Percentiles rank a stretch among this genome's conserved stretches.
phyloP scores from a whole-genome alignment of 2,797 vertebrate genomes.

The Eulemur mongoz region DNA sequence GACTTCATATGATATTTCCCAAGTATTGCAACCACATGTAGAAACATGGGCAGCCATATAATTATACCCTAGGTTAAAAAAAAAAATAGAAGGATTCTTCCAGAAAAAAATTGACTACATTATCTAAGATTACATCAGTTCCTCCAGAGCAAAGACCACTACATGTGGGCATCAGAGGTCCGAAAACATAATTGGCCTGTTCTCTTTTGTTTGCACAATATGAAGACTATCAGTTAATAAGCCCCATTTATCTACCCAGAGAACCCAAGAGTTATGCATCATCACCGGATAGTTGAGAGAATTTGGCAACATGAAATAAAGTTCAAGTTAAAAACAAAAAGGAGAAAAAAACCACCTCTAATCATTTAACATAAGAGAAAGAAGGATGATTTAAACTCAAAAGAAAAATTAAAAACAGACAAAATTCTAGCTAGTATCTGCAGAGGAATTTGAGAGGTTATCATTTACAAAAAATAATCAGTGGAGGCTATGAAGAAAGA shows the following conservation, averaged over 20 bases:
- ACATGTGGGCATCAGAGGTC: too few species aligned
- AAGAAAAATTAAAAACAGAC: background rate
- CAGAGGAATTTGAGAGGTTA: background rate
- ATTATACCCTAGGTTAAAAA: background rate
- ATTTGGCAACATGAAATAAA: background rate
- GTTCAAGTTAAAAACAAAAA: background rate
- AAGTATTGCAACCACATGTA: background rate
- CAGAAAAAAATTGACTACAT: background rate
- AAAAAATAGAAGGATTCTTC: background rate
- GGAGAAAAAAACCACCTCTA: background rate
- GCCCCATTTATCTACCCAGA: background rate
- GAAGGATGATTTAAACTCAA: background rate
- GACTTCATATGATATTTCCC: background rate
- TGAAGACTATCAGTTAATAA: background rate
- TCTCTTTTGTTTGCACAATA: background rate
- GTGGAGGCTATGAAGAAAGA: background rate
- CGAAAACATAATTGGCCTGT: background rate
- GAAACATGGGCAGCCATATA: background rate
- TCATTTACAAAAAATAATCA: background rate
- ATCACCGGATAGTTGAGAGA: background rate
- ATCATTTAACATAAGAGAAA: conserved; percentile 10
- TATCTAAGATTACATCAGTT: background rate
- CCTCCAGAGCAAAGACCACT: background rate
- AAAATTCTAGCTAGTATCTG: background rate
- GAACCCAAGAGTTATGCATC: background rate